Conservation (phyloP, 2,888 invertebrate genomes). For the Hypselothyrea guttata region DNA sequence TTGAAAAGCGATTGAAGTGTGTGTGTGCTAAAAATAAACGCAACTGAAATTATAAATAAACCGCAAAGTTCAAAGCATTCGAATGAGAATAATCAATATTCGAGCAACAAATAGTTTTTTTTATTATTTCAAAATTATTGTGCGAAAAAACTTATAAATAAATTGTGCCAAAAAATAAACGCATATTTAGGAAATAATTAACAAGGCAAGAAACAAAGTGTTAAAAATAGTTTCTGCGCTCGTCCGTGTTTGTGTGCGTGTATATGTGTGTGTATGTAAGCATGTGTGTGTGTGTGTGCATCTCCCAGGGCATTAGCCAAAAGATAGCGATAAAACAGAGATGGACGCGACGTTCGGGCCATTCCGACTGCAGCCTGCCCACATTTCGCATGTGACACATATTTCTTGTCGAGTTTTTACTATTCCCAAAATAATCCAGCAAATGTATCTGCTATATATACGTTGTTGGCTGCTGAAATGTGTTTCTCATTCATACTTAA, state of each 20-base stretch:
- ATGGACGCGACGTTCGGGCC: conserved; percentile 19
- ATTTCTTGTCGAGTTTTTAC: background rate
- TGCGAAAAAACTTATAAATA: conserved; percentile 11
- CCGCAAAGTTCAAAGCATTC: conserved; percentile 55
- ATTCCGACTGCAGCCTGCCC: conserved; percentile 7
- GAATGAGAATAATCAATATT: conserved; percentile 40
- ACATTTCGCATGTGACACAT: background rate
- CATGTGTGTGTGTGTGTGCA: conserved; percentile 24
- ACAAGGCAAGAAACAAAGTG: conserved; percentile 41
- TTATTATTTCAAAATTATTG: conserved; percentile 12
- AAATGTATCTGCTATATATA: background rate
- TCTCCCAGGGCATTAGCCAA: conserved; percentile 66
- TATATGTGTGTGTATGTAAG: conserved; percentile 18
- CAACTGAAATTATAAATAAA: conserved; percentile 57
- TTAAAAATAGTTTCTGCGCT: conserved; percentile 76
- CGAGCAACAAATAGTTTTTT: conserved; percentile 19
- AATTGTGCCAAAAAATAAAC: conserved; percentile 43
- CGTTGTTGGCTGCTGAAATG: no score
- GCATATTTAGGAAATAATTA: conserved; percentile 49
- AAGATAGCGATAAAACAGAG: conserved; percentile 4
- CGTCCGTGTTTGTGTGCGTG: conserved; percentile 15
- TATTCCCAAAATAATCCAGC: background rate
- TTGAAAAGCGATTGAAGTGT: conserved; percentile 38
- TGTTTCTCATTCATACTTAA: no score
- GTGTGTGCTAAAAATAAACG: conserved; percentile 63